Evolutionary conservation across 2,113 vertebrate genomes (phyloP).

Genomic region (Protobothrops flavoviridis): DNA sequence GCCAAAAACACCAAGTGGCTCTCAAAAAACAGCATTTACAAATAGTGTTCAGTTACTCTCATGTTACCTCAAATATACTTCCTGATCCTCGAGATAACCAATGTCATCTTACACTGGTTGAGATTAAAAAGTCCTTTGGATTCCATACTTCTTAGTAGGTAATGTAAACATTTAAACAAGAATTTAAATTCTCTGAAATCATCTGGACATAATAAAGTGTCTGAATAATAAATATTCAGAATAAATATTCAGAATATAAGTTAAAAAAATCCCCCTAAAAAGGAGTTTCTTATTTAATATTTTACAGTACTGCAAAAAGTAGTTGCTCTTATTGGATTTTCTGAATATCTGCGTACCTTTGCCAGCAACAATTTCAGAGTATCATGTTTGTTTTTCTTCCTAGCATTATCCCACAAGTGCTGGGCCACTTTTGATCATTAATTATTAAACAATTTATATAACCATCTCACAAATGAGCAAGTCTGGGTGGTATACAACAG

Average conservation of each 20-base stretch:
- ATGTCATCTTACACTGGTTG: not conserved
- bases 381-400: not conserved
- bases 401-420: too few species aligned
- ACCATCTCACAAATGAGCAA: not conserved
- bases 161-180: not conserved
- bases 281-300: not conserved
- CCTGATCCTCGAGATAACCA: not conserved
- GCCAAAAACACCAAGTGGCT: not conserved
- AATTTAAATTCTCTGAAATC: too few species aligned
- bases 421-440: too few species aligned
- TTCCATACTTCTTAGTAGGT: not conserved
- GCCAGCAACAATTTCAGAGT: not conserved
- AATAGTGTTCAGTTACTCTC: not conserved
- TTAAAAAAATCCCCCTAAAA: not conserved
- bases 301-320: not conserved
- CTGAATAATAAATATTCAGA: not conserved
- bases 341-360: not conserved
- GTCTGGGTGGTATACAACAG: not conserved
- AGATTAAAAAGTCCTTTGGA: not conserved
- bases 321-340: not conserved
- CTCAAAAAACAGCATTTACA: not conserved
- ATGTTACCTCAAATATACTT: not conserved
- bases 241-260: not conserved
- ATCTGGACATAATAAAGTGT: not conserved
- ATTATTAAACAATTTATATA: too few species aligned